Evolutionary conservation across 2,888 invertebrate genomes (phyloP), one percentile per base, ranked within the genome.

Genomic region (Ommatoiulus sabulosus): DNA sequence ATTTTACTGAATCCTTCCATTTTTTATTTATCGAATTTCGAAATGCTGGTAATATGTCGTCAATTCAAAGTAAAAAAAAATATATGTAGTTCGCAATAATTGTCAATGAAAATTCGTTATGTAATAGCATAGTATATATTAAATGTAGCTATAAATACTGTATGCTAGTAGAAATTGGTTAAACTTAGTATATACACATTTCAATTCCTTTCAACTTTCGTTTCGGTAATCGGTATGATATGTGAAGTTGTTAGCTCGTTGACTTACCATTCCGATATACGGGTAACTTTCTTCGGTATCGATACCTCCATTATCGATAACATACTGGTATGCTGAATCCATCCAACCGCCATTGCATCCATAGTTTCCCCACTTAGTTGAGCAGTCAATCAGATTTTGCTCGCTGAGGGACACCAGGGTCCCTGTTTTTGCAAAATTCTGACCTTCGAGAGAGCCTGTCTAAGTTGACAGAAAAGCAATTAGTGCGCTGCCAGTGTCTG

Each of bases 351-450:
- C 98, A 91, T 96, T 95, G 93, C 98, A 98, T 88, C 98, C 98
- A 92, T 97, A 95, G 93, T 98, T 98, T 80, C 91, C 91, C 89
- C 96, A 98, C 90, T 94, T 94, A 1, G 93, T 91, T 89, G 97
- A 97, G 92, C 98, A 98, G 93, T 98, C 98, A 89, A 98, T 94
- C 90, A 98, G 94, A 93, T 98, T 97, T 94, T 98, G 98, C 93
- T 98, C 98, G 90, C 97, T 97, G 17, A 98, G 94, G 0, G 97
- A 97, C 46, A 97, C 94, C 88, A 98, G 94, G 90, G 94, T 94
- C 12, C 96, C 96, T 17, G 94, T 94, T 93, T 95, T 95, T 90
- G 97, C 95, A 94, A 95, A 97, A 93, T 97, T 96, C 86, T 91
- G 84, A 8, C 84, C 84, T 24, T 84, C 84, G 7, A 84, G 15